These are phyloP conservation scores for Physeter macrocephalus DNA, from an alignment of 2,113 vertebrate species.

Conservation along the genomic window DNA sequence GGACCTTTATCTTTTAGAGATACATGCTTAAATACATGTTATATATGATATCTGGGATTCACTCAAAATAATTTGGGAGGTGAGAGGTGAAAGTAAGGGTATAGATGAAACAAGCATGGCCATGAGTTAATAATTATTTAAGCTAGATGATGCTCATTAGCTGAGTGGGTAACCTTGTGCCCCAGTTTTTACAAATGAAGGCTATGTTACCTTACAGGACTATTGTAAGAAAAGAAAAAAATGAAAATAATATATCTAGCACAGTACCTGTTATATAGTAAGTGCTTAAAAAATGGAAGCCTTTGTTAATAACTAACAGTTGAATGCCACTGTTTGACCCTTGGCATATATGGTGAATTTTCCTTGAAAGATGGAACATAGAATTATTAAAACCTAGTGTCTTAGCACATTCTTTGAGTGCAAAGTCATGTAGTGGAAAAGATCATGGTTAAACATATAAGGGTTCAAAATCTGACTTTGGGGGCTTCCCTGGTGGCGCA, in stretches of 20 bases:
- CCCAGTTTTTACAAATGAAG: not conserved
- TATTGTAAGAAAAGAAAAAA: not conserved
- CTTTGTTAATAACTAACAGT: not conserved
- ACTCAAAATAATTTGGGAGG: not conserved
- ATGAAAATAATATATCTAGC: not conserved
- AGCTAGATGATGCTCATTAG: not conserved
- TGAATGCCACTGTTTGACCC: not conserved
- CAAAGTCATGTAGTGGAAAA: not conserved
- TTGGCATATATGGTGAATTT: slow-evolving; percentile 1
- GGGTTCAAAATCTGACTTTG: not conserved
- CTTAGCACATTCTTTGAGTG: not conserved
- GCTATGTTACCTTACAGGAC: not conserved
- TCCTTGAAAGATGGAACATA: not conserved
- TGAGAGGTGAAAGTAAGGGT: not conserved
- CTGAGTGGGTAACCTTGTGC: not conserved
- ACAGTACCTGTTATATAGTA: not conserved
- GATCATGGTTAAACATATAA: not conserved
- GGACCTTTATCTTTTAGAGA: not conserved
- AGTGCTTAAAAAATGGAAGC: not conserved
- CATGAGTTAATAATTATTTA: not conserved
- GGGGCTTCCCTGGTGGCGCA: too few relatives aligned
- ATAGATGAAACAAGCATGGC: not conserved
- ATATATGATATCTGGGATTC: not conserved
- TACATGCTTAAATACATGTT: not conserved
- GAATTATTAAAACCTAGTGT: not conserved